Conservation (phyloP, 2,113 vertebrate genomes). For the Oreocharis arfaki region DNA sequence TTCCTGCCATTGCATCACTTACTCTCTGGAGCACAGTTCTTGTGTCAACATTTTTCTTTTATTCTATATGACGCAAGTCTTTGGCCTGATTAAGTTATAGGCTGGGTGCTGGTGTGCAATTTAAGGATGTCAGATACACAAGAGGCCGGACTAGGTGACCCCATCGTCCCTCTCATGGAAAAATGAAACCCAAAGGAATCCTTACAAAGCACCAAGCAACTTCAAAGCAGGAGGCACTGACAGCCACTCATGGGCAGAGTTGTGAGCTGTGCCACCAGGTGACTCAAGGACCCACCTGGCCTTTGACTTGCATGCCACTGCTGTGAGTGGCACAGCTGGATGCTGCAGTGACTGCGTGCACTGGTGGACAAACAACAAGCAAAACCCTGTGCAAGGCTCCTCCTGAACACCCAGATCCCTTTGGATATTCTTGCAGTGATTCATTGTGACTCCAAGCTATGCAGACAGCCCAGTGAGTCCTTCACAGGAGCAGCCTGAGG, state of each 20-base stretch:
- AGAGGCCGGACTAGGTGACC: background rate
- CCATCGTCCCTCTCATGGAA: background rate
- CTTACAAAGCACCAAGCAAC: background rate
- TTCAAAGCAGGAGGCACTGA: background rate
- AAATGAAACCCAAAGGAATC: background rate
- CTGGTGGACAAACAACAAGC: background rate
- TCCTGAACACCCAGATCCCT: background rate
- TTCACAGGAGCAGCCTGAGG: background rate
- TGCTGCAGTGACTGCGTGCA: background rate
- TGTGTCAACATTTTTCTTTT: background rate
- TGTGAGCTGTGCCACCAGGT: background rate
- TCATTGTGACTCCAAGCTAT: background rate
- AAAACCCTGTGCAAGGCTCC: background rate
- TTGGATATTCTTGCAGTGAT: background rate
- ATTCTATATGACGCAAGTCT: background rate
- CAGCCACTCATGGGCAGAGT: background rate
- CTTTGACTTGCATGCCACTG: background rate
- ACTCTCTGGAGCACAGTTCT: background rate
- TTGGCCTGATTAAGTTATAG: background rate
- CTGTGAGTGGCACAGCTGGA: background rate
- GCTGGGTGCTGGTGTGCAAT: background rate
- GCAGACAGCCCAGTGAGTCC: background rate
- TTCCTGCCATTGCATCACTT: background rate
- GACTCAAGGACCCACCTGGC: background rate
- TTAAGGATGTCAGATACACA: background rate